phyloP scores from a whole-genome alignment of 2,113 vertebrate genomes.

The Panthera leo region DNA sequence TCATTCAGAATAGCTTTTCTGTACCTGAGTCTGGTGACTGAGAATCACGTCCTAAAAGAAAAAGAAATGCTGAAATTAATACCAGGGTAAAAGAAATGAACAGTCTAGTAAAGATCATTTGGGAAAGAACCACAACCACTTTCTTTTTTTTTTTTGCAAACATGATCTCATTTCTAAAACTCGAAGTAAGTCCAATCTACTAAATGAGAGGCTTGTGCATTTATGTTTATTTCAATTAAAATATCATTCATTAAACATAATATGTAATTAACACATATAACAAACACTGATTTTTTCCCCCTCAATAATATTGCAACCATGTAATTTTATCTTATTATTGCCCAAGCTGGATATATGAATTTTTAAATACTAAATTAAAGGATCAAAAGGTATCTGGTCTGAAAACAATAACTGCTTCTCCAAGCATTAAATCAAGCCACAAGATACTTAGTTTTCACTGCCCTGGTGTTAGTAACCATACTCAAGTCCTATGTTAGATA shows the following conservation, averaged over 20 bases:
- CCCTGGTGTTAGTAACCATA: neutral
- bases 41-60: conserved; percentile 91
- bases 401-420: neutral
- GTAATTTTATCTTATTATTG: conserved; percentile 26
- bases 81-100: conserved; percentile 19
- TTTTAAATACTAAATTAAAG: conserved; percentile 54
- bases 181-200: neutral
- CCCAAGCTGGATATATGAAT: neutral
- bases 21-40: conserved; percentile 96
- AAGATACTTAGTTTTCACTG: neutral
- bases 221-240: conserved; percentile 20
- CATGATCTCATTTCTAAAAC: conserved; percentile 51
- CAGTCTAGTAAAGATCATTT: neutral
- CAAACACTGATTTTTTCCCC: neutral
- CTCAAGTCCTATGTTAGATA: neutral
- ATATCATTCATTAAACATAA: neutral
- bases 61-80: conserved; percentile 74
- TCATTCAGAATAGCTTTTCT: conserved; percentile 53
- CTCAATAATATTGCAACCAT: neutral
- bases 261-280: conserved; percentile 12
- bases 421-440: neutral
- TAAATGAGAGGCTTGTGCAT: neutral
- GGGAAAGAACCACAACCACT: neutral
- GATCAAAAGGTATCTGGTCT: neutral
- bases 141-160: neutral